Evolutionary conservation across 2,888 invertebrate genomes (phyloP), one percentile per base, ranked within the genome.

Genomic region (Protonemura montana): DNA sequence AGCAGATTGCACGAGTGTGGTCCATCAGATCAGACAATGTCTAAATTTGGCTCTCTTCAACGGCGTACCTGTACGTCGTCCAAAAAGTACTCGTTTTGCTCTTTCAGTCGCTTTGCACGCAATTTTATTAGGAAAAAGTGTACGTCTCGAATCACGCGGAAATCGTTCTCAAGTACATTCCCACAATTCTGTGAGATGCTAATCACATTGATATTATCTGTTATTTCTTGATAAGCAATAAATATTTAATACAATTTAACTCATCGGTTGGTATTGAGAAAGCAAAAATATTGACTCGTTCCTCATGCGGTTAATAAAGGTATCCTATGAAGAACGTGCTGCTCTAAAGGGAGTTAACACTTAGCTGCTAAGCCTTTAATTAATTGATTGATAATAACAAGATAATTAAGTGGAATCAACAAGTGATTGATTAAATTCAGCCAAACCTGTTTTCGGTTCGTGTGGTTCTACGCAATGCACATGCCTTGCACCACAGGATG

Each of bases 341-440:
- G 59, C 21, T 59, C 16, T 59, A 59, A 59, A 59, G 59, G 59
- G 59, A 59, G 59, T 10, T 59, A 59, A 59, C 59, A 59, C 59
- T 59, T 59, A 59, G 59, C 59, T 59, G 59, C 59, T 59, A 59
- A 59, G 59, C 13, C 59, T 59, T 59, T 59, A 59, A 59, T 59
- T 59, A 59, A 59, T 59, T 59, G 59, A 59, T 59, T 59, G 59
- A 59, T 59, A 59, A 59, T 59, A 59, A 59, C 59, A 27, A 27
- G 78, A 78, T 78, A 78, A 78, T 78, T 78, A 78, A 78, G 26
- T 78, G 27, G 21, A 3, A 3, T 78, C 78, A 78, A 26, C 78
- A 78, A 78, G 28, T 78, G 78, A 78, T 78, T 78, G 78, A 27
- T 78, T 78, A 78, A 78, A 78, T 78, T 28, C 21, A 78, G 27